Conservation (phyloP, 1,140 invertebrate genomes). For the Ditylenchus dipsaci region DNA sequence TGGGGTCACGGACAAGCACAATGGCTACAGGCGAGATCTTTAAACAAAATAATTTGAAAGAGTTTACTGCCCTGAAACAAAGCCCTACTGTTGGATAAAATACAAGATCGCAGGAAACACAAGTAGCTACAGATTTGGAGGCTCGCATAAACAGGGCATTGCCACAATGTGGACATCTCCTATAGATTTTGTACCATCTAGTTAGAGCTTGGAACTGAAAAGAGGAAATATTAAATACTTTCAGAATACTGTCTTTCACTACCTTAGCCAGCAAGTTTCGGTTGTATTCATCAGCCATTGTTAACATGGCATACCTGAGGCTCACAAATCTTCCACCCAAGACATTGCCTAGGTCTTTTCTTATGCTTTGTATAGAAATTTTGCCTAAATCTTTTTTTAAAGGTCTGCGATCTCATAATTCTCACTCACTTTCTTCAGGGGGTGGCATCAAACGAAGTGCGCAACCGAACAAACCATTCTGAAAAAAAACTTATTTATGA, state of each 20-base stretch:
- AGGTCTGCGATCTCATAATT: background rate
- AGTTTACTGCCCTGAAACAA: background rate
- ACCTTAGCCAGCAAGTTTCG: conserved; percentile 39
- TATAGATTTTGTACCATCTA: conserved; percentile 45
- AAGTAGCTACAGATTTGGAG: conserved; percentile 47
- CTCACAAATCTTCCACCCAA: conserved; percentile 51
- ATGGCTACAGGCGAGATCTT: conserved; percentile 64
- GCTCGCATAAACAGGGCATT: conserved; percentile 24
- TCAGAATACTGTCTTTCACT: background rate
- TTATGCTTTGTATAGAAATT: conserved; percentile 11
- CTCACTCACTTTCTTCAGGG: conserved; percentile 29
- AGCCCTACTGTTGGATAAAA: conserved; percentile 43
- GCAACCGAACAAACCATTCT: conserved; percentile 43
- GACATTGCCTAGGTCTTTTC: conserved; percentile 17
- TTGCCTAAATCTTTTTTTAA: background rate
- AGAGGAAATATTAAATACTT: conserved; percentile 7
- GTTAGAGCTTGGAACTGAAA: conserved; percentile 49
- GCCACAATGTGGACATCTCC: conserved; percentile 45
- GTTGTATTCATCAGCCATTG: conserved; percentile 35
- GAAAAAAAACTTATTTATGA: background rate
- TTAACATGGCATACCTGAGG: conserved; percentile 51
- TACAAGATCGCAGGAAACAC: conserved; percentile 28
- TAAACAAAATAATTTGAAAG: background rate
- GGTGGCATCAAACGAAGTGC: conserved; percentile 38
- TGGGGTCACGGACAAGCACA: conserved; percentile 61